Conservation (phyloP, 2,888 invertebrate genomes). For the Apocheima hispidaria region DNA sequence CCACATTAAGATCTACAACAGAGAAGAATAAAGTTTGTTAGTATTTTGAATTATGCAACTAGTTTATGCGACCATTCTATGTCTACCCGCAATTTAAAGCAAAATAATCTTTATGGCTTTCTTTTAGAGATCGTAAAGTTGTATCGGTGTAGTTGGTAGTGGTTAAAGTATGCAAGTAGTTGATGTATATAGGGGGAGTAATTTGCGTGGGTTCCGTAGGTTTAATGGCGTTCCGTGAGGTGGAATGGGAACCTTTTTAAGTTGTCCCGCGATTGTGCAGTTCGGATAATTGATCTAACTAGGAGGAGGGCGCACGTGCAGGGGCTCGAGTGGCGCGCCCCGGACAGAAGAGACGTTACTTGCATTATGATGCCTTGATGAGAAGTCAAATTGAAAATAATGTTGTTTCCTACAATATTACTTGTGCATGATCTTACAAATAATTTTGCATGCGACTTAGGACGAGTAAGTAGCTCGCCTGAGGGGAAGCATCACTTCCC, state of each 20-base stretch:
- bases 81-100: conserved; percentile 34
- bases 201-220: conserved; percentile 61
- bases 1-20: conserved; percentile 33
- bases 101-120: conserved; percentile 56
- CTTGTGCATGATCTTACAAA: background rate
- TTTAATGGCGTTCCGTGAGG: conserved; percentile 61
- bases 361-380: background rate
- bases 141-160: conserved; percentile 28
- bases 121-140: conserved; percentile 44
- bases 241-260: conserved; percentile 34
- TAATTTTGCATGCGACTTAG: too few species aligned
- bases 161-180: conserved; percentile 68
- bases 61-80: conserved; percentile 69
- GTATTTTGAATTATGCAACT: conserved; percentile 75
- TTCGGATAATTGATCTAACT: conserved; percentile 35
- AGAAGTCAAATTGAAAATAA: background rate
- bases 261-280: conserved; percentile 30
- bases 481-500: too few species aligned
- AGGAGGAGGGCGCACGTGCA: conserved; percentile 11
- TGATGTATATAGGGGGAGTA: conserved; percentile 52
- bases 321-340: background rate
- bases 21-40: conserved; percentile 48
- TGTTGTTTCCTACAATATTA: background rate
- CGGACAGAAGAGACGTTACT: background rate
- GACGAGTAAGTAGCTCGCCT: too few species aligned